Percentiles rank a stretch among this genome's conserved stretches.
Conservation (phyloP, 2,113 vertebrate genomes). For the Brevimyrus niger region DNA sequence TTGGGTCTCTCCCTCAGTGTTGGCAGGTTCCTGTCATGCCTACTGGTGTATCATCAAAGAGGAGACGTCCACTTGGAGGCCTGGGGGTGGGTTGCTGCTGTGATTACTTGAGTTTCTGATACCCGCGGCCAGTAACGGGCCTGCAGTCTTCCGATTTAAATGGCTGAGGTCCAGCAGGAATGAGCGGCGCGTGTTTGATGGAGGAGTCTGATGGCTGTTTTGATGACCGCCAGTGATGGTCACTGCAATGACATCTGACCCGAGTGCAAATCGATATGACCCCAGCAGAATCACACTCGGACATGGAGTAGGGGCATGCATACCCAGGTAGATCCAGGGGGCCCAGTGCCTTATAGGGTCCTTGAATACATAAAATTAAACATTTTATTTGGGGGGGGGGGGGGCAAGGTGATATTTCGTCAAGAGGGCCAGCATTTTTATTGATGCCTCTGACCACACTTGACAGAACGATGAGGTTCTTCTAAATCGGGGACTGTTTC, state of each 20-base stretch:
- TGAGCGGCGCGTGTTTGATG: background rate
- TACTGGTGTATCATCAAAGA: background rate
- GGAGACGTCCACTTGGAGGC: background rate
- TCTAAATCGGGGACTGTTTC: no score
- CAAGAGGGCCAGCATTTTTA: background rate
- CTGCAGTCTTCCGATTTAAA: background rate
- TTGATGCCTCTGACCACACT: background rate
- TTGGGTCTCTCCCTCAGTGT: background rate
- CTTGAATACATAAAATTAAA: background rate
- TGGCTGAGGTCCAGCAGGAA: background rate
- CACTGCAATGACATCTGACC: background rate
- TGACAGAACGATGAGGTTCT: background rate
- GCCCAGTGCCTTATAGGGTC: background rate
- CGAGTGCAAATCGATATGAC: background rate
- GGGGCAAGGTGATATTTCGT: background rate
- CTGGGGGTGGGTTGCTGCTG: background rate
- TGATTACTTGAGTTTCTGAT: background rate
- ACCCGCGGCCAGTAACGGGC: background rate
- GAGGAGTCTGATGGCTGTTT: background rate
- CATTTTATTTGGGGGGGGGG: background rate
- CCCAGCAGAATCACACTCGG: background rate
- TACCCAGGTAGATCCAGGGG: background rate
- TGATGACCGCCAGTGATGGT: background rate
- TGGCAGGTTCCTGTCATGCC: background rate
- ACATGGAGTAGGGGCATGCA: no score